Base-by-base conservation (phyloP, 2,113 vertebrate genomes). In the Trichechus manatus region DNA sequence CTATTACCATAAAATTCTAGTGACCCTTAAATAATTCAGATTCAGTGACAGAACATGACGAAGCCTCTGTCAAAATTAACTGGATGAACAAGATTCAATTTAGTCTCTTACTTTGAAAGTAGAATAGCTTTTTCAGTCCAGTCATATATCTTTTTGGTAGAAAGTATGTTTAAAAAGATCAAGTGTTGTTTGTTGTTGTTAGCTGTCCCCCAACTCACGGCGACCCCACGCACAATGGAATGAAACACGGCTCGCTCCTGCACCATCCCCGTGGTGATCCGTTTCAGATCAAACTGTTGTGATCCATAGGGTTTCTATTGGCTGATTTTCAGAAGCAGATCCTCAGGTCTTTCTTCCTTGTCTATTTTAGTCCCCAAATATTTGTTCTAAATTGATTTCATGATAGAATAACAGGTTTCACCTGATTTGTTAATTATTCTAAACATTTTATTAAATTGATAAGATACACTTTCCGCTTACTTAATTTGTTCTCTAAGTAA, bases 1-100 rank as follows among this genome's bases (percentile, higher is more conserved):
- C 89, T 93, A 80, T 92, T 92, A 96, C 31, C 87, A 93, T 95
- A 95, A 95, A 97, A 97, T 90, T 97, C 85, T 68, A 97, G 42
- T 64, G 61, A 92, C 66, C 59, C 95, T 94, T 88, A 92, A 97
- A 75, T 79, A 93, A 97, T 94, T 61, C 87, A 95, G 72, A 97
- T 44, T 91, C 85, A 20, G 66, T 93, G 84, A 95, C 84, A 92
- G 77, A 92, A 95, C 14, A 17, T 90, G 70, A 90, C 77, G 82
- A 61, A 22, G 9, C 87, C 66, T 93, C 59, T 90, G 36, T 90
- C 96, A 77, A 94, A 90, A 86, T 91, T 61, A 97, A 94, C 93
- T 82, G 79, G 63, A 88, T 88, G 77, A 92, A 85, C 23, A 92
- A 68, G 86, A 70, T 75, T 91, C 19, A 56, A 42, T 63, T 94